phyloP scores from a whole-genome alignment of 2,888 invertebrate genomes.

The Frankliniella fusca region DNA sequence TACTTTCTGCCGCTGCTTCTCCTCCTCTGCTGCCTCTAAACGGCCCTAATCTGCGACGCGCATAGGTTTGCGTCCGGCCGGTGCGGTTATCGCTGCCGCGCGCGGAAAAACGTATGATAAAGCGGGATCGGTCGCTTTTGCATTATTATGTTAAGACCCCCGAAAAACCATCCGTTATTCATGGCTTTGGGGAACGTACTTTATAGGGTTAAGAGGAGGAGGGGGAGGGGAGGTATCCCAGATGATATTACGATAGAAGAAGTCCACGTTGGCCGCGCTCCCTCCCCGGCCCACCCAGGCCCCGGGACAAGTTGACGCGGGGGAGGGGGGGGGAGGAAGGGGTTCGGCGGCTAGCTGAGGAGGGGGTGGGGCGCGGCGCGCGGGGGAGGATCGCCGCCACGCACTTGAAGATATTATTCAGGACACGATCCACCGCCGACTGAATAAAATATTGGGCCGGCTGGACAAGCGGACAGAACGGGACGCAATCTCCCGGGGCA shows the following conservation, averaged over 20 bases:
- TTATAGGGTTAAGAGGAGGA: not conserved
- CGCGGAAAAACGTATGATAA: not conserved
- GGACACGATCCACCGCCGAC: conserved; percentile 2
- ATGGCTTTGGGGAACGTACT: not conserved
- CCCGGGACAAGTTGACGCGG: not conserved
- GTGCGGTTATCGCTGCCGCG: not conserved
- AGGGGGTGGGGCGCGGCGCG: not conserved
- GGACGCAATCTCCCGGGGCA: conserved; percentile 21
- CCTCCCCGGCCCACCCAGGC: too few species aligned
- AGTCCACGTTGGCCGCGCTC: not conserved
- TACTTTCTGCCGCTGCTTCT: too few species aligned
- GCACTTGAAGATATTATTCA: conserved; percentile 17
- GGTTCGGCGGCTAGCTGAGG: not conserved
- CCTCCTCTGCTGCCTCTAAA: too few species aligned
- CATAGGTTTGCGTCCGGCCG: not conserved
- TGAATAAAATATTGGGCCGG: conserved; percentile 19
- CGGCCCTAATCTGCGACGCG: too few species aligned
- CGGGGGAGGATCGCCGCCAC: not conserved
- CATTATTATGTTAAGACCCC: conserved; percentile 15
- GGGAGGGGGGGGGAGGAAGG: not conserved
- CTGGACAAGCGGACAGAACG: not conserved
- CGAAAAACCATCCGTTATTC: conserved; percentile 18
- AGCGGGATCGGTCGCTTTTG: not conserved
- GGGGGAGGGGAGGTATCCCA: not conserved
- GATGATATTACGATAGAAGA: conserved; percentile 10